A percentile compares a stretch with the other conserved stretches of the same genome.
Evolutionary conservation across 2,797 vertebrate species (phyloP).

Genomic region (Ataeniobius toweri): DNA sequence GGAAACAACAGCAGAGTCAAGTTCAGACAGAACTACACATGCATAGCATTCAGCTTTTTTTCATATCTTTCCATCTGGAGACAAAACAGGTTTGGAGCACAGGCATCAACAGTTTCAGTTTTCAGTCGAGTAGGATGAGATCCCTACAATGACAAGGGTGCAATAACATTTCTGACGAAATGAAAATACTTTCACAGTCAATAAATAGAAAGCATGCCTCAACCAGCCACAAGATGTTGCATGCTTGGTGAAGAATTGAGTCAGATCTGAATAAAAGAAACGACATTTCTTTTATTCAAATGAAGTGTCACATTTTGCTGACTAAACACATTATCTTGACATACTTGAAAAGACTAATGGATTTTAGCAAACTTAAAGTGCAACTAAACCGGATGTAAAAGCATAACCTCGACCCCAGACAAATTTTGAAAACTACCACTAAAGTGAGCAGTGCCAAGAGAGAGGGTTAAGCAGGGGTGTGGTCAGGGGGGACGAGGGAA

Average conservation of each 20-base stretch:
- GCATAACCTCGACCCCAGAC: too few relatives aligned
- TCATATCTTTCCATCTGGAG: slow-evolving; percentile 33
- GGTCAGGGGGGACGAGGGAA: too few relatives aligned
- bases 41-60: slow-evolving; percentile 29
- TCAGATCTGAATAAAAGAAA: not conserved
- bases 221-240: not conserved
- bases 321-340: not conserved
- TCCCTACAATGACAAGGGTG: not conserved
- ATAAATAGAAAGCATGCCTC: not conserved
- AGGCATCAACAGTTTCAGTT: slow-evolving; percentile 18
- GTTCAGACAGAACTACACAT: slow-evolving; percentile 42
- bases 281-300: not conserved
- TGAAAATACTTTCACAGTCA: not conserved
- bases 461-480: too few relatives aligned
- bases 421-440: too few relatives aligned
- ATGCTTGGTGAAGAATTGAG: not conserved
- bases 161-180: not conserved
- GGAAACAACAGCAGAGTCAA: slow-evolving; percentile 58
- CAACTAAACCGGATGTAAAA: too few relatives aligned
- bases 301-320: not conserved
- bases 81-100: slow-evolving; percentile 26
- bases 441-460: too few relatives aligned
- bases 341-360: not conserved
- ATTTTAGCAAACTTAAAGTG: not conserved
- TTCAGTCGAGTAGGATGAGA: slow-evolving; percentile 12